phyloP scores from a whole-genome alignment of 2,888 invertebrate genomes.

The Adelphocoris suturalis region DNA sequence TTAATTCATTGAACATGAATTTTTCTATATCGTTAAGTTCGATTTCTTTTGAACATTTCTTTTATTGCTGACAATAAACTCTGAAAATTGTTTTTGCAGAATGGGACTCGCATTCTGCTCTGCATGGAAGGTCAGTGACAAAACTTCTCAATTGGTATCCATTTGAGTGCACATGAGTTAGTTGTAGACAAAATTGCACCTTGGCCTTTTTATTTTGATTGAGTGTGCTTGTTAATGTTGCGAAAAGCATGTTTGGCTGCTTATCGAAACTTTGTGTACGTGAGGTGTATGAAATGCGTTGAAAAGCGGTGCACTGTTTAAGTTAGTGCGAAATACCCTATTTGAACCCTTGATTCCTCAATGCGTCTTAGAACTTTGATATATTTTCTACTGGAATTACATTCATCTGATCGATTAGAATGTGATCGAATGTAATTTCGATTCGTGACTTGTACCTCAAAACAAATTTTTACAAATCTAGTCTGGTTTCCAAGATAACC shows the following conservation, averaged over 20 bases:
- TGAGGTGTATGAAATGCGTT: no score
- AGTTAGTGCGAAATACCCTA: no score
- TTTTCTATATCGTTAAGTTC: background rate
- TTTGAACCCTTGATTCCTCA: no score
- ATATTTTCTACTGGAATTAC: no score
- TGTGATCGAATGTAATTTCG: no score
- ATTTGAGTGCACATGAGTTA: background rate
- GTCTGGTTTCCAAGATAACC: no score
- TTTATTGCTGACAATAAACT: conserved; percentile 63
- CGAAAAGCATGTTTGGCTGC: background rate
- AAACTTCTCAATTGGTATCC: conserved; percentile 3
- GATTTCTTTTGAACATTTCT: conserved; percentile 44
- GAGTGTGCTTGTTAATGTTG: background rate
- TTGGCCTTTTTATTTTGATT: background rate
- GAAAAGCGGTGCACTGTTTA: no score
- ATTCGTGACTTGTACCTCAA: no score
- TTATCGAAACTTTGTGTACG: background rate
- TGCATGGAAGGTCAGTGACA: conserved; percentile 72
- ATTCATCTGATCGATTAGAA: no score
- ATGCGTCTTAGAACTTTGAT: no score
- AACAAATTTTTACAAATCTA: no score
- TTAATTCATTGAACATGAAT: background rate
- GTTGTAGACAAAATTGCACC: background rate
- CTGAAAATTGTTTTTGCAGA: conserved; percentile 72
- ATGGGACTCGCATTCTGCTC: conserved; percentile 73